phyloP scores from a whole-genome alignment of 2,797 vertebrate species.

The Crax fasciolata region DNA sequence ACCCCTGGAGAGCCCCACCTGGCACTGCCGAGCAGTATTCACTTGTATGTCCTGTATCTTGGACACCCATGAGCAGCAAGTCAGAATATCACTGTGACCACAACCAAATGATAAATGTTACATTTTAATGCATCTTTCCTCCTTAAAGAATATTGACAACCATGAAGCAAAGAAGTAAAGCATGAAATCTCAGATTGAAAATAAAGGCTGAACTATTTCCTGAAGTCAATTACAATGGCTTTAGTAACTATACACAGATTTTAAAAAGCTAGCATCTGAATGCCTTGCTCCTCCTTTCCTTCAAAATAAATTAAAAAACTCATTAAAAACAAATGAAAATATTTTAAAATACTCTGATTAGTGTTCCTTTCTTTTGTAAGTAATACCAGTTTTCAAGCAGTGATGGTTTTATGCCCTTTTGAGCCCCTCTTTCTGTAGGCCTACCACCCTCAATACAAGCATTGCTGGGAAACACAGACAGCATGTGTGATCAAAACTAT shows the following conservation, averaged over 20 bases:
- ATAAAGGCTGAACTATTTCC: conserved; percentile 62
- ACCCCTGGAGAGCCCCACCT: not conserved
- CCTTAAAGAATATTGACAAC: conserved; percentile 31
- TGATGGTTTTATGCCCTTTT: not conserved
- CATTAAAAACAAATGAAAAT: conserved; percentile 56
- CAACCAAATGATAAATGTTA: conserved; percentile 27
- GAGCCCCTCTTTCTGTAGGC: not conserved
- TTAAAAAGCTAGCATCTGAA: conserved; percentile 46
- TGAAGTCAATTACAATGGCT: conserved; percentile 36
- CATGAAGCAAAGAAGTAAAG: conserved; percentile 52
- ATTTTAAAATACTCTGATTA: not conserved
- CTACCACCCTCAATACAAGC: not conserved
- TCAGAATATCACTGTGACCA: not conserved
- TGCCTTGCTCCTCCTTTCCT: not conserved
- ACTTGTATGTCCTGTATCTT: not conserved
- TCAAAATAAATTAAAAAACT: not conserved
- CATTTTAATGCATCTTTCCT: conserved; percentile 18
- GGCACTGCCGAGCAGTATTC: conserved; percentile 1
- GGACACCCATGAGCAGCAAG: conserved; percentile 40
- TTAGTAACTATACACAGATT: conserved; percentile 46
- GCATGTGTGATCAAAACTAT: not conserved
- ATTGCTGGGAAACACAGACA: not conserved
- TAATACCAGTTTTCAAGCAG: not conserved
- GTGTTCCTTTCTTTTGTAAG: not conserved
- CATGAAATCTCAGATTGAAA: conserved; percentile 14